These are phyloP conservation scores for Lepus europaeus DNA, from an alignment of 2,113 vertebrate genomes.

Conservation along the genomic window DNA sequence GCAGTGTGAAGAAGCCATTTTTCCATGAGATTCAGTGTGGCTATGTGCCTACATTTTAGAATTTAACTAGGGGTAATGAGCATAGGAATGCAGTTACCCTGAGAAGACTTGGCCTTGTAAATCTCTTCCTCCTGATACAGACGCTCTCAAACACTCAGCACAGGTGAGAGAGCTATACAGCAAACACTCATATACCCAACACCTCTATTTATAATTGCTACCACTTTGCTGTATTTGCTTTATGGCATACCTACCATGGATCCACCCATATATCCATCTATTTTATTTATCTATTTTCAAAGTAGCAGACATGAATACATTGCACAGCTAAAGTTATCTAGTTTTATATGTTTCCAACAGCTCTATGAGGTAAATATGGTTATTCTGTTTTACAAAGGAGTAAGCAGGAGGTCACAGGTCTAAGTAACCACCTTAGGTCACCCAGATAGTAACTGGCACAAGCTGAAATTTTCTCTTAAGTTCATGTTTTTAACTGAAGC, in stretches of 20 bases:
- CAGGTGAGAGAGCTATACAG: not conserved
- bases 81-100: not conserved
- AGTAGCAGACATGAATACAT: not conserved
- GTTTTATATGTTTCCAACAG: conserved; percentile 23
- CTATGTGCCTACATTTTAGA: not conserved
- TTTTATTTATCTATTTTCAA: conserved; percentile 33
- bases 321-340: not conserved
- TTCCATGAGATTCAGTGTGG: not conserved
- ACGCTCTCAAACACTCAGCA: conserved; percentile 9
- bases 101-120: not conserved
- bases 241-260: not conserved
- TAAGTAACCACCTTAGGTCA: not conserved
- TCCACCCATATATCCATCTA: not conserved
- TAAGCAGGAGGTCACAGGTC: not conserved
- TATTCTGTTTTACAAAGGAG: conserved; percentile 27
- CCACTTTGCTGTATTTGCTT: conserved; percentile 23
- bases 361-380: not conserved
- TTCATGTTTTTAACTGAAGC: not conserved
- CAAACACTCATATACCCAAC: not conserved
- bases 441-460: not conserved
- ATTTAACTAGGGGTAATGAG: not conserved
- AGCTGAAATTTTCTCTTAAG: not conserved
- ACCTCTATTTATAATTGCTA: not conserved
- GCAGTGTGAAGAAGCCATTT: not conserved
- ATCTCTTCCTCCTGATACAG: not conserved